Base-by-base conservation (phyloP, 1,140 invertebrate genomes). In the Listronotus oregonensis region DNA sequence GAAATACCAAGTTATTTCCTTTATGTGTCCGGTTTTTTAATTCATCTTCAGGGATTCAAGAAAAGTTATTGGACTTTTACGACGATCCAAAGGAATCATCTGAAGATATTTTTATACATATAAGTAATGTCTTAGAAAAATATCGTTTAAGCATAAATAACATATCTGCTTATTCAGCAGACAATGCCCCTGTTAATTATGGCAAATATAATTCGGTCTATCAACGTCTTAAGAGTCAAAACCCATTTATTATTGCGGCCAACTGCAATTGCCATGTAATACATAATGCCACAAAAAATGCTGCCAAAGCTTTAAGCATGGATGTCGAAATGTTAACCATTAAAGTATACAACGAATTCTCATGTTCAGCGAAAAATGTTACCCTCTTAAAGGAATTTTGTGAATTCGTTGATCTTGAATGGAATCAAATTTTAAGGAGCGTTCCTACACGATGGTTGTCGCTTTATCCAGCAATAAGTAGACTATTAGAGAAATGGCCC, bases 181-280 rank as follows among this genome's bases (percentile, higher is more conserved):
- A 56, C 18, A 56, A 43, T 40, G 54, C 54, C 40, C 14, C 34
- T 4, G 54, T 56, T 3, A 56, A 56, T 56, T 56, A 40, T 21
- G 54, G 40, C 32, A 12, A 3, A 9, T 1, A 39, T n/a, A 39
- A 43, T 56, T 56, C 42, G 6, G 34, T 42, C 9, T 56, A 31
- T 18, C 54, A 40, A 42, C 10, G n/a, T n/a, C 10, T 56, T 1
- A 7, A 8, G 7, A 17, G 4, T 8, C 1, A 9, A 6, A 56
- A 56, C 10, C 9, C 8, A 0, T 11, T 9, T 5, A 1, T 56
- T 1, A 5, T 56, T 6, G 40, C 10, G 40, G 34, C 32, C 1
- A 42, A 31, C 34, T 56, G 37, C 18, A 5, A 18, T 1, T 39
- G 54, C 34, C 54, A 56, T 56, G 39, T 56, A 17, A 40, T 39